A percentile compares a stretch with the other conserved stretches of the same genome.
Evolutionary conservation across 2,797 vertebrate species (phyloP).

Genomic region (Astyanax mexicanus): DNA sequence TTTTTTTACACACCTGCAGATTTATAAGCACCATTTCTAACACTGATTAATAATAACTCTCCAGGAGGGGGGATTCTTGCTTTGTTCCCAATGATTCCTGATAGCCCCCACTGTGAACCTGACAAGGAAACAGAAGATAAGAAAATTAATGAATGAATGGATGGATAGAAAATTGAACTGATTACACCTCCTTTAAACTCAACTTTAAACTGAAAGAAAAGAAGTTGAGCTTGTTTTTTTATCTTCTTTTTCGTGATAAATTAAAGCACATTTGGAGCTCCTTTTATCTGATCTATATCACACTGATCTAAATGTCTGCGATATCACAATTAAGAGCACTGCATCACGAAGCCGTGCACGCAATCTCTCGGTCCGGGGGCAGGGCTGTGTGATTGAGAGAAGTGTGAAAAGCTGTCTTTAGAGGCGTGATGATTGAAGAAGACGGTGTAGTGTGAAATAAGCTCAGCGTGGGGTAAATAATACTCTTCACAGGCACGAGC

Average conservation of each 20-base stretch:
- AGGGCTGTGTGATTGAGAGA: background rate
- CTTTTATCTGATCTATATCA: background rate
- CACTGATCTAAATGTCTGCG: background rate
- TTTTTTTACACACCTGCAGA: too few relatives aligned
- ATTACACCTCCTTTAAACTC: background rate
- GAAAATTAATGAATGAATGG: too few relatives aligned
- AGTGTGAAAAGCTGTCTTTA: background rate
- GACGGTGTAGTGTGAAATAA: conserved; percentile 59
- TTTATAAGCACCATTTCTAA: too few relatives aligned
- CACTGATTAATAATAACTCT: too few relatives aligned
- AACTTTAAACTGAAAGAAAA: too few relatives aligned
- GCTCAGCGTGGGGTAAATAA: conserved; percentile 57
- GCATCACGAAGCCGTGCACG: background rate
- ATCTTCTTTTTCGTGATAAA: background rate
- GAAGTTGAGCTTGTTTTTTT: conserved; percentile 4
- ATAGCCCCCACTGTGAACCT: too few relatives aligned
- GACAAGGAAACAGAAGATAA: too few relatives aligned
- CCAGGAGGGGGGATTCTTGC: too few relatives aligned
- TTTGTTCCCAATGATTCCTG: too few relatives aligned
- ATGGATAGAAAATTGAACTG: too few relatives aligned
- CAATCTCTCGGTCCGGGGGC: background rate
- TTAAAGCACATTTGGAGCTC: background rate
- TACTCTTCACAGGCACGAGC: conserved; percentile 53
- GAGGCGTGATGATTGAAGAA: conserved; percentile 24
- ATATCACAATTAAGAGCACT: background rate